phyloP scores from a whole-genome alignment of 2,888 invertebrate genomes.

The Gastrophysa polygoni region DNA sequence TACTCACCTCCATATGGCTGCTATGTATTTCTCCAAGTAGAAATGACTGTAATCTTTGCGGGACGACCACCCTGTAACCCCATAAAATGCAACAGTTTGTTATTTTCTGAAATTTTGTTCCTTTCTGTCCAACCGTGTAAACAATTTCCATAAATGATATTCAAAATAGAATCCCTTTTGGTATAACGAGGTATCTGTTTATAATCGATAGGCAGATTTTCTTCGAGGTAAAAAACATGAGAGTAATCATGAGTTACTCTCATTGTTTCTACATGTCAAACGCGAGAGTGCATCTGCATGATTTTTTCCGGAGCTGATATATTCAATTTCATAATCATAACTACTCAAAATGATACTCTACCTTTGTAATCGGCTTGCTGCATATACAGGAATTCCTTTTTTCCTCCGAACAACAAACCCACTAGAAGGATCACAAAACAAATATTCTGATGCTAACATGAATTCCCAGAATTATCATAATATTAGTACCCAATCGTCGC shows the following conservation, averaged over 20 bases:
- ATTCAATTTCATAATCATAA: constrained; percentile 24
- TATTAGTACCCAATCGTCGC: too few relatives aligned
- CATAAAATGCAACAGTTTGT: constrained; percentile 20
- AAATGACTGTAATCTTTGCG: constrained; percentile 16
- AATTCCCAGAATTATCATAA: too few relatives aligned
- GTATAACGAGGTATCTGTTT: constrained; percentile 12
- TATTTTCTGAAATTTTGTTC: background rate
- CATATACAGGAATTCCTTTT: constrained; percentile 16
- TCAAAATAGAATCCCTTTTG: constrained; percentile 9
- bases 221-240: background rate
- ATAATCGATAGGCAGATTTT: constrained; percentile 13
- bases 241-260: background rate
- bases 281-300: constrained; percentile 8
- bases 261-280: too few relatives aligned
- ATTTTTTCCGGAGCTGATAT: constrained; percentile 11
- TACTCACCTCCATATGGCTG: constrained; percentile 33
- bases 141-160: constrained; percentile 7
- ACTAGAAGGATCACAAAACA: too few relatives aligned
- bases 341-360: constrained; percentile 20
- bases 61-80: constrained; percentile 35
- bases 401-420: too few relatives aligned
- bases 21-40: constrained; percentile 28
- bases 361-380: constrained; percentile 14
- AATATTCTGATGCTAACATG: too few relatives aligned
- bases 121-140: background rate